Evolutionary conservation across 2,113 vertebrate species (phyloP).

Genomic region (Cromileptes altivelis): DNA sequence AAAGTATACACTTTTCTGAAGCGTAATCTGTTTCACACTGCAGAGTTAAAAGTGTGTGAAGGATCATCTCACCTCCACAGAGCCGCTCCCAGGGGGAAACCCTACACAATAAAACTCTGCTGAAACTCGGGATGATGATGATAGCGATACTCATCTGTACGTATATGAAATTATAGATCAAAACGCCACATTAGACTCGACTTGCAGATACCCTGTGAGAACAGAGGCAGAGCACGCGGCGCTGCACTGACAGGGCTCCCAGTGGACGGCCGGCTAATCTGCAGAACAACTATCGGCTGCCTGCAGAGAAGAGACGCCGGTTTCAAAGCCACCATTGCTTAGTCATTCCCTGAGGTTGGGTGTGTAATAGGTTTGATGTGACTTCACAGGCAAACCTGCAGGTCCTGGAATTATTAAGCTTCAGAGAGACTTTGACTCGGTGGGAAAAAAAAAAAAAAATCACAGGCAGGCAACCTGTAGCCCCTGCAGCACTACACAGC

Average conservation of each 20-base stretch:
- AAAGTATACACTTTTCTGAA: neutral
- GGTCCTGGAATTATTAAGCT: slow-evolving; percentile 28
- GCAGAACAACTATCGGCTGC: slow-evolving; percentile 22
- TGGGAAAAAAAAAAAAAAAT: slow-evolving; percentile 12
- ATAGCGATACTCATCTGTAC: too few relatives aligned
- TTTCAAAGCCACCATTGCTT: slow-evolving; percentile 42
- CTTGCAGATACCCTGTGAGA: neutral
- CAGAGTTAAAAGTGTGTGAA: neutral
- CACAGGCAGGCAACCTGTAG: slow-evolving; percentile 45
- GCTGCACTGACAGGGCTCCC: neutral
- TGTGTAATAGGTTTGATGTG: slow-evolving; percentile 50
- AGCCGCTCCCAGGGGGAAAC: neutral
- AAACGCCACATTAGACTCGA: neutral
- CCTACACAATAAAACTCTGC: neutral
- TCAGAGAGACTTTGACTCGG: slow-evolving; percentile 32
- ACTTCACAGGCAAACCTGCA: slow-evolving; percentile 60
- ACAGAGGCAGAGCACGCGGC: neutral
- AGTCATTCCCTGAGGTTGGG: neutral
- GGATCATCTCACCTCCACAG: neutral
- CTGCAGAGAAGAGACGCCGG: neutral
- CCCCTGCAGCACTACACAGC: slow-evolving; percentile 32
- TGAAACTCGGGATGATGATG: neutral
- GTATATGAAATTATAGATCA: neutral
- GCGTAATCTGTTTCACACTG: neutral
- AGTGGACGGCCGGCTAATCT: slow-evolving; percentile 19